Percentiles rank a stretch among this genome's conserved stretches.
phyloP scores from a whole-genome alignment of 2,888 invertebrate species.

The Cephus pulcher region DNA sequence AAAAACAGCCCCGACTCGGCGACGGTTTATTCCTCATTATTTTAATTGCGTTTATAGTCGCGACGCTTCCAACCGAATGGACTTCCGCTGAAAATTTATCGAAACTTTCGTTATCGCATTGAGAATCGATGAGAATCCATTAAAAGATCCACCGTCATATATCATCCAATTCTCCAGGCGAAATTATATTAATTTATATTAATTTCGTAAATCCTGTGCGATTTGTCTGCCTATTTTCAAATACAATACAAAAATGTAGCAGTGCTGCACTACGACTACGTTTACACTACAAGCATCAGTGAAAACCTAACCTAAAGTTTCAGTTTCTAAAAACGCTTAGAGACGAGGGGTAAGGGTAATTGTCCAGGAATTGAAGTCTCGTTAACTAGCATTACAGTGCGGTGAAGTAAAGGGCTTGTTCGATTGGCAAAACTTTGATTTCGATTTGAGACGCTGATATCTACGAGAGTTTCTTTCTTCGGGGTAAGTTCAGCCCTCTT shows the following conservation, averaged over 20 bases:
- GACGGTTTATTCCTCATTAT: conserved; percentile 7
- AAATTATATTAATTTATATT: background rate
- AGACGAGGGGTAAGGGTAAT: background rate
- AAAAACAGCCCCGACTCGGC: background rate
- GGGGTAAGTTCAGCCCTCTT: background rate
- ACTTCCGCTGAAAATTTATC: background rate
- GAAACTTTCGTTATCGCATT: background rate
- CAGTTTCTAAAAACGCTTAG: background rate
- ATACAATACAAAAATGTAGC: background rate
- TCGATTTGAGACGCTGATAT: background rate
- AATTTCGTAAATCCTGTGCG: background rate
- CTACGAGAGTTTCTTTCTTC: background rate
- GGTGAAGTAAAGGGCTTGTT: background rate
- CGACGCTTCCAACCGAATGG: background rate
- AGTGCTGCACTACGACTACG: background rate
- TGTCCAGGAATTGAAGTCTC: background rate
- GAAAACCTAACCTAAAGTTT: too few species aligned
- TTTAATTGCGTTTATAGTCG: conserved; percentile 11
- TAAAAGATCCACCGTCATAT: background rate
- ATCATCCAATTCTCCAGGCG: background rate
- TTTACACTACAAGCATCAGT: too few species aligned
- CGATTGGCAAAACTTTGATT: background rate
- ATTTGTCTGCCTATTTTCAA: background rate
- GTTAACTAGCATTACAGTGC: background rate
- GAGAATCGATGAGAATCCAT: background rate